Base-by-base conservation (phyloP, 2,888 invertebrate genomes). In the Glaucopsyche alexis region DNA sequence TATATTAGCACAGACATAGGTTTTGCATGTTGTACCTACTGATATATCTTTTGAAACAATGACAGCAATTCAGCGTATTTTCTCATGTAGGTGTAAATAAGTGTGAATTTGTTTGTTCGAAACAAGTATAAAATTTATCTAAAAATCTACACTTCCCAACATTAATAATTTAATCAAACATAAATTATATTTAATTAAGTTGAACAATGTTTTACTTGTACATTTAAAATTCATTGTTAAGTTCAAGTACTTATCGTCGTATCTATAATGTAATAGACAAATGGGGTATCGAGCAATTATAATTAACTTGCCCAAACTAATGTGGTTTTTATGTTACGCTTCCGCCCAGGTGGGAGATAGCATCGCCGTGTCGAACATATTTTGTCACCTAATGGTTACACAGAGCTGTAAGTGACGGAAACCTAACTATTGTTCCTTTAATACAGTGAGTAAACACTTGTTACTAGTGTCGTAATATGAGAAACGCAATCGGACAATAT, bases 311-410 rank as follows among this genome's bases (percentile, higher is more conserved):
- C 77, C 74, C 81, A 80, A 83, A 81, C 86, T 92, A 92, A 92
- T 92, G 92, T 85, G 81, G 89, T 91, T 92, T 91, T 90, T 91
- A 87, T 92, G 92, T 91, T 80, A 77, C 85, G 87, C 89, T 91
- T 92, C 91, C 91, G 90, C 85, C 87, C 92, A 92, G 91, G 91
- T 91, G 91, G 89, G 74, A 78, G 91, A 90, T 91, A 84, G 80
- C 83, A 88, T 89, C 89, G 81, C 79, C 76, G 78, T 78, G 81
- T 81, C 73, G 71, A 76, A 85, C 87, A 87, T 81, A 81, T 81
- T 88, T 88, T 87, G 85, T 86, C 85, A 87, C 72, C 75, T 76
- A 73, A 76, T 75, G 67, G 72, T 67, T 72, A 67, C 50, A 14
- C 55, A 52, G 42, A 42, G 42, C 29, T 64, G 47, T 47, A 47